A percentile compares a stretch with the other conserved stretches of the same genome.
phyloP scores from a whole-genome alignment of 2,888 invertebrate species.

The Anaspis maculata region DNA sequence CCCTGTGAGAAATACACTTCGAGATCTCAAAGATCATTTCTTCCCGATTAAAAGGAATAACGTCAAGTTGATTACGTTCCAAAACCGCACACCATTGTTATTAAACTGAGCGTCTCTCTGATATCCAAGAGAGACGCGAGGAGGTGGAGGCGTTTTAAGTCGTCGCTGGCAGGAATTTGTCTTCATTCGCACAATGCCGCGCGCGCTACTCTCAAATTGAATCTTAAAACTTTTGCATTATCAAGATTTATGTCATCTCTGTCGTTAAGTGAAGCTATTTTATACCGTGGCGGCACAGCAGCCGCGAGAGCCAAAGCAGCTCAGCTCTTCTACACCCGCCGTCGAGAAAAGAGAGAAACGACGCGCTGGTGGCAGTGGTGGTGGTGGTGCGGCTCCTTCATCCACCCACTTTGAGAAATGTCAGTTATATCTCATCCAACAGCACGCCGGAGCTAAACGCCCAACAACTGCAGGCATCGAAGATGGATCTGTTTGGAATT shows the following conservation, averaged over 20 bases:
- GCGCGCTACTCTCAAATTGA: constrained; percentile 32
- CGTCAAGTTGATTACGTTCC: too few relatives aligned
- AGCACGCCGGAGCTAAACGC: constrained; percentile 10
- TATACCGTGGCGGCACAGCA: too few relatives aligned
- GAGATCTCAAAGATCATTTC: too few relatives aligned
- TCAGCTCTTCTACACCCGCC: too few relatives aligned
- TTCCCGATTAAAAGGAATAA: too few relatives aligned
- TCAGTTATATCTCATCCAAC: constrained; percentile 24
- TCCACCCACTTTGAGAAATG: constrained; percentile 30
- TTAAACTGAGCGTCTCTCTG: constrained; percentile 12
- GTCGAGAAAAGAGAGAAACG: too few relatives aligned
- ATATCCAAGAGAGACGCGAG: constrained; percentile 5
- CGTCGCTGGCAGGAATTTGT: constrained; percentile 25
- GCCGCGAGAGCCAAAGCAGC: too few relatives aligned
- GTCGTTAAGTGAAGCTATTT: constrained; percentile 27
- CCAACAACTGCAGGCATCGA: constrained; percentile 13
- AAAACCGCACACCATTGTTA: too few relatives aligned
- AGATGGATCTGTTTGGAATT: constrained; percentile 8
- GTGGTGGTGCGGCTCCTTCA: too few relatives aligned
- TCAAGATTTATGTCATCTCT: constrained; percentile 36
- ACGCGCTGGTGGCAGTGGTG: too few relatives aligned
- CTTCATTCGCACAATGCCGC: constrained; percentile 27
- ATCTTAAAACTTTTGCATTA: constrained; percentile 35
- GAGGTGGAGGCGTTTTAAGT: constrained; percentile 10
- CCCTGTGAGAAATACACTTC: too few relatives aligned